phyloP scores from a whole-genome alignment of 2,113 vertebrate species.

The Ochotona curzoniae region DNA sequence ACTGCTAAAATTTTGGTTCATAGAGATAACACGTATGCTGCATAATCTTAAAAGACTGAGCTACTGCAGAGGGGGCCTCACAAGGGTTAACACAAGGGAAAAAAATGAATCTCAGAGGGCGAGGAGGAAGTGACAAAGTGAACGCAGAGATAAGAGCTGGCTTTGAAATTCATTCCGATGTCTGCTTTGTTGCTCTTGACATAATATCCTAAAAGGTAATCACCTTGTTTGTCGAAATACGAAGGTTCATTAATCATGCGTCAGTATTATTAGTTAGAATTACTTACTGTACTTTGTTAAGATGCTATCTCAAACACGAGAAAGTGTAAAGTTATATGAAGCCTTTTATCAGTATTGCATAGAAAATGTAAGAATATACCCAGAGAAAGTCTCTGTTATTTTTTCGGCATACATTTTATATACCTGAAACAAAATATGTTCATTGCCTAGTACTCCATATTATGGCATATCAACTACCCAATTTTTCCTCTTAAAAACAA shows the following conservation, averaged over 20 bases:
- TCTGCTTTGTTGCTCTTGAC: background rate
- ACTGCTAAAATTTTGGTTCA: background rate
- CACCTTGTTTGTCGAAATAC: conserved; percentile 8
- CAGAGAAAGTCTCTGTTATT: background rate
- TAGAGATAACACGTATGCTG: background rate
- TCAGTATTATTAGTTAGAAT: background rate
- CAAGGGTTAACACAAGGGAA: background rate
- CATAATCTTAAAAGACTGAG: conserved; percentile 38
- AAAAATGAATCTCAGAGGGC: background rate
- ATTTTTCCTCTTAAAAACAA: background rate
- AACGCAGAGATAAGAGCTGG: background rate
- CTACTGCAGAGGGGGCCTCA: background rate
- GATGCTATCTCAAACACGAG: too few species aligned
- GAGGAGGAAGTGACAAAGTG: background rate
- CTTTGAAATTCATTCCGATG: rapidly evolving
- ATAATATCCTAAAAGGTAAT: conserved; percentile 24
- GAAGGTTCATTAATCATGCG: background rate
- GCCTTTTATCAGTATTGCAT: background rate
- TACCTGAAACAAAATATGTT: background rate
- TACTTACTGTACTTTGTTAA: background rate
- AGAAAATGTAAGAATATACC: background rate
- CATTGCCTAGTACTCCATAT: background rate
- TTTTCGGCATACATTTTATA: background rate
- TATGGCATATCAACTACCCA: background rate
- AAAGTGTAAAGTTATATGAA: background rate